A percentile compares a stretch with the other conserved stretches of the same genome.
phyloP scores from a whole-genome alignment of 1,140 invertebrate species.

The Conus ventricosus region DNA sequence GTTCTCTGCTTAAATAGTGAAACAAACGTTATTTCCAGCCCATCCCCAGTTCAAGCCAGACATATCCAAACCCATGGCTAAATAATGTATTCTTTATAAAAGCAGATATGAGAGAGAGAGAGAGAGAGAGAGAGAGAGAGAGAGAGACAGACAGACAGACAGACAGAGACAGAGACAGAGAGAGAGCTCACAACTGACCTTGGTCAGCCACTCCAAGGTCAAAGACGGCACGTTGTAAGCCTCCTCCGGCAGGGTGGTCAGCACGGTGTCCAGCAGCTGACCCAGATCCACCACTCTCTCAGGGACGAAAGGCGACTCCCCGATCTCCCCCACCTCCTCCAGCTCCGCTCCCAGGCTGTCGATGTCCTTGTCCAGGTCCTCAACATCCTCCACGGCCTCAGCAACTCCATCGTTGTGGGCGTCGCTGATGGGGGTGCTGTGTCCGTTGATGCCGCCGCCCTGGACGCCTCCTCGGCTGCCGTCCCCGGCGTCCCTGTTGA shows the following conservation, averaged over 20 bases:
- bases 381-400: constrained; percentile 17
- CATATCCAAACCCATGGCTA: no score
- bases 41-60: no score
- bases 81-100: no score
- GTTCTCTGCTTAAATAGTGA: no score
- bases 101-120: no score
- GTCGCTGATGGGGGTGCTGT: constrained; percentile 28
- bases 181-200: constrained; percentile 32
- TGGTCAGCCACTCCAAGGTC: constrained; percentile 67
- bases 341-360: constrained; percentile 8
- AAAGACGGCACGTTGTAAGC: constrained; percentile 59
- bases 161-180: no score
- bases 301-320: neutral
- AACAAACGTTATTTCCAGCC: no score
- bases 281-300: constrained; percentile 50
- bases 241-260: constrained; percentile 64
- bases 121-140: no score
- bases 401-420: neutral
- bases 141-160: no score
- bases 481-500: constrained; percentile 50
- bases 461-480: constrained; percentile 7
- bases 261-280: constrained; percentile 60
- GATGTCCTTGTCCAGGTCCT: constrained; percentile 19
- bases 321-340: neutral
- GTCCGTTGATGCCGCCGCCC: constrained; percentile 20